These are phyloP conservation scores for Perizoma flavofasciatum DNA, from an alignment of 2,888 invertebrate genomes.

Conservation along the genomic window DNA sequence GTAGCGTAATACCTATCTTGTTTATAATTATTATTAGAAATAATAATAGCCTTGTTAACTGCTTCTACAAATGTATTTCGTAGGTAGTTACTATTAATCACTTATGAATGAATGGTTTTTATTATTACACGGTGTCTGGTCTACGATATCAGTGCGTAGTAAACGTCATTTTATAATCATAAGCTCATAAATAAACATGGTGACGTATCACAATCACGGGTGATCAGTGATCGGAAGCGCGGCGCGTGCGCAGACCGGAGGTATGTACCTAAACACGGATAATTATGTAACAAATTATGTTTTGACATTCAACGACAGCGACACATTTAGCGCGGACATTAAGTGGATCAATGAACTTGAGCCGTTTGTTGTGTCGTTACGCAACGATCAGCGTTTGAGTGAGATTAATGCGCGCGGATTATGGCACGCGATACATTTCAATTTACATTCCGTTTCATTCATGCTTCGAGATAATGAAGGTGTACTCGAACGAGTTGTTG, in stretches of 20 bases:
- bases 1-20: conserved; percentile 79
- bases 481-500: conserved; percentile 69
- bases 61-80: conserved; percentile 77
- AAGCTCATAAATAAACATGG: conserved; percentile 80
- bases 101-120: conserved; percentile 78
- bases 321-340: conserved; percentile 81
- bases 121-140: conserved; percentile 75
- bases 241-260: conserved; percentile 37
- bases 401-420: conserved; percentile 83
- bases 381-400: conserved; percentile 80
- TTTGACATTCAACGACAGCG: conserved; percentile 80
- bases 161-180: conserved; percentile 82
- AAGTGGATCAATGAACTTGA: conserved; percentile 84
- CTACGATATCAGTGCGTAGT: conserved; percentile 78
- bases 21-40: conserved; percentile 67
- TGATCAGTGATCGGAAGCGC: conserved; percentile 52
- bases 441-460: conserved; percentile 83
- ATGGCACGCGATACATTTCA: conserved; percentile 83
- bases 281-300: conserved; percentile 76
- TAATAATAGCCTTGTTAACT: conserved; percentile 77
- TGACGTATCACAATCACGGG: conserved; percentile 67
- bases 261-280: conserved; percentile 60
- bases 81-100: conserved; percentile 80
- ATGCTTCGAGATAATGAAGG: conserved; percentile 78
- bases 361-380: conserved; percentile 77